A percentile compares a stretch with the other conserved stretches of the same genome.
These are phyloP conservation scores for Sarotherodon lohbergeri DNA, from an alignment of 2,113 vertebrate genomes.

Conservation along the genomic window DNA sequence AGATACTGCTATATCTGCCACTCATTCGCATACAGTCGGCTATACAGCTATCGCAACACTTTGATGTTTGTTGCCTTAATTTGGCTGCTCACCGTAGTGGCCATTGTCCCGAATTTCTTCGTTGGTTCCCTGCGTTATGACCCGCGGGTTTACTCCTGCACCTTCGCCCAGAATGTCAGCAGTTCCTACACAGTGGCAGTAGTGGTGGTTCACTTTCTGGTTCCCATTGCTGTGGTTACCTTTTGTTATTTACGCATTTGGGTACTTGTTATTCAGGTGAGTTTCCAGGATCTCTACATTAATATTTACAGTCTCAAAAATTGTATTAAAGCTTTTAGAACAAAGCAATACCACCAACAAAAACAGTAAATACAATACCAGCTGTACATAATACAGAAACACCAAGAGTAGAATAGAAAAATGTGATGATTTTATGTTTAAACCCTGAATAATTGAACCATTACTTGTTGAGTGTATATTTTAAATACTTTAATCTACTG, in stretches of 20 bases:
- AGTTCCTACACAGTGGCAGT: slow-evolving; percentile 80
- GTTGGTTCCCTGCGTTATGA: slow-evolving; percentile 86
- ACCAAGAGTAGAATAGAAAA: background rate
- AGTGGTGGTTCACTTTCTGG: slow-evolving; percentile 84
- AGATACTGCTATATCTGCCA: slow-evolving; percentile 90
- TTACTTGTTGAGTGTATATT: background rate
- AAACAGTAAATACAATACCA: background rate
- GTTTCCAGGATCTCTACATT: background rate
- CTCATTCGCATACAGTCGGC: slow-evolving; percentile 78
- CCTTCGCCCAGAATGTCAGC: slow-evolving; percentile 85
- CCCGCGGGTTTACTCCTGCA: slow-evolving; percentile 85
- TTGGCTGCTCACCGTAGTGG: slow-evolving; percentile 76
- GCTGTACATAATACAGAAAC: background rate
- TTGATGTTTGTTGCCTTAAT: slow-evolving; percentile 79
- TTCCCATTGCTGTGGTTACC: slow-evolving; percentile 84
- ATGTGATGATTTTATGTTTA: background rate
- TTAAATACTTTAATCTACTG: background rate
- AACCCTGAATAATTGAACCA: background rate
- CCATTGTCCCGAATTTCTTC: slow-evolving; percentile 85
- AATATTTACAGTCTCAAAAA: background rate
- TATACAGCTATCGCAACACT: slow-evolving; percentile 81
- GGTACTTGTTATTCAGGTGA: slow-evolving; percentile 84
- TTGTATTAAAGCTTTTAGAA: background rate
- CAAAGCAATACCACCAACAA: background rate
- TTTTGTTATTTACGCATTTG: slow-evolving; percentile 91